Conservation (phyloP, 2,888 invertebrate genomes). For the Erebia epiphron region DNA sequence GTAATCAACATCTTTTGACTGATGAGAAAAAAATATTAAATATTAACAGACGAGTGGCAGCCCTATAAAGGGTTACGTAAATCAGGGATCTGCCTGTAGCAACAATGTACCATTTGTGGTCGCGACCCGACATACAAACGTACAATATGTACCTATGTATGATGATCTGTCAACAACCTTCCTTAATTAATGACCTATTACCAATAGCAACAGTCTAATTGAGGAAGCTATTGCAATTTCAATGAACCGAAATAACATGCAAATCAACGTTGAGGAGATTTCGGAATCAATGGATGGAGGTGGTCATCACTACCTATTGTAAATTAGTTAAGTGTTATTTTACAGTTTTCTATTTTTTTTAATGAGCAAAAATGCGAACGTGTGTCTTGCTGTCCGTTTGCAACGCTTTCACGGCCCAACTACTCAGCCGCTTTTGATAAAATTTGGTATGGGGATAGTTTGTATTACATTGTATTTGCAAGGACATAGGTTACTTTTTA, state of each 20-base stretch:
- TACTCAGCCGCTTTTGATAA: no score
- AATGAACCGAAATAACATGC: constrained; percentile 1
- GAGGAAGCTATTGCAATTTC: neutral
- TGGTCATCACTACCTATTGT: no score
- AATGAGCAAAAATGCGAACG: no score
- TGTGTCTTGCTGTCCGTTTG: no score
- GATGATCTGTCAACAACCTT: constrained; percentile 27
- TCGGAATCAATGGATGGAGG: neutral
- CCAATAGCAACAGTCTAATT: constrained; percentile 13
- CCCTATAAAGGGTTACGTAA: constrained; percentile 44
- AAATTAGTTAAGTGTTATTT: no score
- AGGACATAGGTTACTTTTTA: no score
- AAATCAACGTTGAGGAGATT: neutral
- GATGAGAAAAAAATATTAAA: no score
- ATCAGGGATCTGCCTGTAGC: constrained; percentile 43
- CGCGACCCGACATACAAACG: constrained; percentile 26
- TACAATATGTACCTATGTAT: constrained; percentile 9
- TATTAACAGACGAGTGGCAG: constrained; percentile 18
- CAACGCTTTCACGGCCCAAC: no score
- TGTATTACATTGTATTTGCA: no score
- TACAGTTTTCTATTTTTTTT: no score
- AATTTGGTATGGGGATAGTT: no score
- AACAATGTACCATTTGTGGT: constrained; percentile 45
- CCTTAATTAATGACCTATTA: constrained; percentile 34
- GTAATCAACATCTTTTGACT: no score